Evolutionary conservation across 2,888 invertebrate species (phyloP).

Genomic region (Helicoverpa assulta): DNA sequence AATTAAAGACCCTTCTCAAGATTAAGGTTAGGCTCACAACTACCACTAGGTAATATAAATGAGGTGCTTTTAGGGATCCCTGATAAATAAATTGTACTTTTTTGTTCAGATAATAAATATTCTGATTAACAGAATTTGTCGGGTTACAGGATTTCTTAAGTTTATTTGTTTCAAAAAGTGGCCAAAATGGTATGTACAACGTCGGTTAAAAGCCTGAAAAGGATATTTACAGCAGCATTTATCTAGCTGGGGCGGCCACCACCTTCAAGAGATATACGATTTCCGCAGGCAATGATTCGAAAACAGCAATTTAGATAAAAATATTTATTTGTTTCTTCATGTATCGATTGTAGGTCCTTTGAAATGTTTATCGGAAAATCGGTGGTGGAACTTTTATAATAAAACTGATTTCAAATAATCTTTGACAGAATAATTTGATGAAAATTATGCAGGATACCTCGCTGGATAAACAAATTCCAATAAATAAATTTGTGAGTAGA

Average conservation of each 20-base stretch:
- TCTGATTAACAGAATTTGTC: background rate
- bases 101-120: too few relatives aligned
- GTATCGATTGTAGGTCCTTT: conserved; percentile 12
- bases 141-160: too few relatives aligned
- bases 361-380: background rate
- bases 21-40: conserved; percentile 27
- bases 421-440: background rate
- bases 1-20: conserved; percentile 56
- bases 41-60: conserved; percentile 11
- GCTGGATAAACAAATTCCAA: conserved; percentile 61
- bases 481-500: conserved; percentile 54
- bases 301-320: conserved; percentile 63
- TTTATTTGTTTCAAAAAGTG: conserved; percentile 48
- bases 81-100: background rate
- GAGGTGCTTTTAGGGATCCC: conserved; percentile 9
- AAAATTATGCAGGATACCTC: background rate
- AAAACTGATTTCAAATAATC: background rate
- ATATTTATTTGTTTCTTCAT: conserved; percentile 33
- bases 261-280: conserved; percentile 70
- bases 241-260: conserved; percentile 66
- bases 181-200: conserved; percentile 67
- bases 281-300: conserved; percentile 69
- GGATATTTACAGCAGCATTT: conserved; percentile 74
- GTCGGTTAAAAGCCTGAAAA: conserved; percentile 69
- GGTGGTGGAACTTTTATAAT: background rate